phyloP scores from a whole-genome alignment of 2,797 vertebrate genomes.

The Rhinogobio ventralis region DNA sequence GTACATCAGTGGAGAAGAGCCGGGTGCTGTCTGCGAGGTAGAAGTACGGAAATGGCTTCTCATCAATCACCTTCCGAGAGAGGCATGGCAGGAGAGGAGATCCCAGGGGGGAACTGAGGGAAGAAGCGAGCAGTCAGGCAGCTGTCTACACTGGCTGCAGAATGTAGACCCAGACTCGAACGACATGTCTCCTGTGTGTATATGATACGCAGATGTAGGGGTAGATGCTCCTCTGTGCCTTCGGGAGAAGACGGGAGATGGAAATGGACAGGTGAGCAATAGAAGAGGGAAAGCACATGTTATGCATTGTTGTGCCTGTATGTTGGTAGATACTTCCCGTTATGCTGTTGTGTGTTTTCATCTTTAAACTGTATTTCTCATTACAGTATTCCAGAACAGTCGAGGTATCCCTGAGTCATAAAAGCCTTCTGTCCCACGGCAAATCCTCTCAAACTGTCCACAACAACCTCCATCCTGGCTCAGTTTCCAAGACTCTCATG shows the following conservation, averaged over 20 bases:
- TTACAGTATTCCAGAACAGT: slow-evolving; percentile 25
- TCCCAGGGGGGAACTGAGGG: slow-evolving; percentile 50
- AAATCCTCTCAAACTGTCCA: slow-evolving; percentile 32
- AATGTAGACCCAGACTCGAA: slow-evolving; percentile 54
- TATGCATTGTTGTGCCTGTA: slow-evolving; percentile 30
- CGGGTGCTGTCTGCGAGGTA: slow-evolving; percentile 58
- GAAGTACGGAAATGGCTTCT: slow-evolving; percentile 73
- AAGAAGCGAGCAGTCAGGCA: slow-evolving; percentile 63
- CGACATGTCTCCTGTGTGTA: slow-evolving; percentile 47
- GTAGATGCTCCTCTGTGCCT: slow-evolving; percentile 21
- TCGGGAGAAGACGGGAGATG: slow-evolving; percentile 51
- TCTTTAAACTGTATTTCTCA: slow-evolving; percentile 31
- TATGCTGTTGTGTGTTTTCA: not conserved
- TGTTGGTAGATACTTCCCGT: slow-evolving; percentile 13
- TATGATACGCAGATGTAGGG: slow-evolving; percentile 36
- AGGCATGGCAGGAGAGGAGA: slow-evolving; percentile 60
- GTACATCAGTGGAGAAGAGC: slow-evolving; percentile 65
- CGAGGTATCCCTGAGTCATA: not conserved
- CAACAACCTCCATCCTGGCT: slow-evolving; percentile 61
- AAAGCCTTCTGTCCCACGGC: slow-evolving; percentile 12
- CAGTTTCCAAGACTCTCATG: slow-evolving; percentile 56
- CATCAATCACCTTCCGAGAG: slow-evolving; percentile 75
- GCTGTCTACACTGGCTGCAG: slow-evolving; percentile 62
- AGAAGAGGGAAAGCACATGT: slow-evolving; percentile 17
- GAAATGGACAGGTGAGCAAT: slow-evolving; percentile 37